A percentile compares a stretch with the other conserved stretches of the same genome.
phyloP scores from a whole-genome alignment of 2,113 vertebrate genomes.

The Toxotes chatareus region DNA sequence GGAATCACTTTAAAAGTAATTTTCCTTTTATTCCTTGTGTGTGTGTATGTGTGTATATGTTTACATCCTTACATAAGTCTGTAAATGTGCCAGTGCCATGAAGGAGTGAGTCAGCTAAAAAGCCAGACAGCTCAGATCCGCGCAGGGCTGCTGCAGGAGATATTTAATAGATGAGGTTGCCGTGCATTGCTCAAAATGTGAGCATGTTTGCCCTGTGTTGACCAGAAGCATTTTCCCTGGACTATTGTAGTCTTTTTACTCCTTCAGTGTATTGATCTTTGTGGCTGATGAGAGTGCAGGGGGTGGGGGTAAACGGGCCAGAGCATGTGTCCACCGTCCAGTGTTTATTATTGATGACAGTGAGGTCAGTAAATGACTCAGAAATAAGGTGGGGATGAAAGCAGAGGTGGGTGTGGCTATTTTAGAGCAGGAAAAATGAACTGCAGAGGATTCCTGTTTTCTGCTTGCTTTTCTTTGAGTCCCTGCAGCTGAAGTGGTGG shows the following conservation, averaged over 20 bases:
- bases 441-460: neutral
- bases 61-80: slow-evolving; percentile 4
- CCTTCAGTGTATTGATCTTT: slow-evolving; percentile 36
- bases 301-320: slow-evolving; percentile 17
- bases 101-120: slow-evolving; percentile 61
- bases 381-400: slow-evolving; percentile 7
- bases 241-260: slow-evolving; percentile 21
- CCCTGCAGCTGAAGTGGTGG: slow-evolving; percentile 47
- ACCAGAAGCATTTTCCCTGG: slow-evolving; percentile 32
- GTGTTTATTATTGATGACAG: slow-evolving; percentile 51
- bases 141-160: slow-evolving; percentile 31
- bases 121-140: slow-evolving; percentile 27
- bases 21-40: slow-evolving; percentile 11
- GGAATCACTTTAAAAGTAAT: neutral
- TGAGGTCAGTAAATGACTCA: slow-evolving; percentile 48
- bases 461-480: slow-evolving; percentile 22
- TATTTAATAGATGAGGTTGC: slow-evolving; percentile 68
- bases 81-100: neutral
- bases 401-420: slow-evolving; percentile 1
- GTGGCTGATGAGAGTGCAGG: slow-evolving; percentile 16
- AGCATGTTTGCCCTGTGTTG: slow-evolving; percentile 40
- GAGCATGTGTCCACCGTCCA: slow-evolving; percentile 8
- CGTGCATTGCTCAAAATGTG: slow-evolving; percentile 28
- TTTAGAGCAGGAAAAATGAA: slow-evolving; percentile 25
- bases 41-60: neutral